phyloP scores from a whole-genome alignment of 2,113 vertebrate species.

The Myrmecobius fasciatus region DNA sequence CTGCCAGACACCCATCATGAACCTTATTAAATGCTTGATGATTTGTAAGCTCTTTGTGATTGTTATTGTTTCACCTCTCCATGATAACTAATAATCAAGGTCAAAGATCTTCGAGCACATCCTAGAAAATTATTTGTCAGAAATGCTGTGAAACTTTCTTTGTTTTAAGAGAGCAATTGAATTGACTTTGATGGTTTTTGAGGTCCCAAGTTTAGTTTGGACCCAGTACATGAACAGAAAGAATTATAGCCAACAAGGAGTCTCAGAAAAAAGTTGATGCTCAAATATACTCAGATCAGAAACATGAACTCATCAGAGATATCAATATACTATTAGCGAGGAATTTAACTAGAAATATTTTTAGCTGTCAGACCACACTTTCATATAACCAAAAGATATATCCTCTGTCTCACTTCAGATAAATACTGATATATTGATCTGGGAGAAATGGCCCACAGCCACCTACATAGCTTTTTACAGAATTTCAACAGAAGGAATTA shows the following conservation, averaged over 20 bases:
- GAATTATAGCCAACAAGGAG: background rate
- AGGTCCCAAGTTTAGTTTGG: background rate
- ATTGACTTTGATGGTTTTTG: background rate
- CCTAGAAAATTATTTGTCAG: background rate
- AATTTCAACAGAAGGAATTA: background rate
- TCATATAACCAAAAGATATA: background rate
- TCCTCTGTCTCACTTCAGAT: background rate
- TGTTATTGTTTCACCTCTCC: background rate
- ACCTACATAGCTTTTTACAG: background rate
- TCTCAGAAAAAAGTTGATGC: background rate
- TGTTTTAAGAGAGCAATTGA: background rate
- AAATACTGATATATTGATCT: background rate
- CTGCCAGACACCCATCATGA: background rate
- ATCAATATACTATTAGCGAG: background rate
- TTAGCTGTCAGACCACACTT: background rate
- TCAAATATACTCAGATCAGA: background rate
- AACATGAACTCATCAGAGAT: background rate
- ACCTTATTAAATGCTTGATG: background rate
- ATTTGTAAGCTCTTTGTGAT: background rate
- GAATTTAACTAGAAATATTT: background rate
- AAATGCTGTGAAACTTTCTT: background rate
- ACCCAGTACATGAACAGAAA: background rate
- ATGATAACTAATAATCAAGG: background rate
- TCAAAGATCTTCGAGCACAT: background rate
- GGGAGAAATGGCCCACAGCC: background rate